Evolutionary conservation across 1,140 invertebrate species (phyloP).

Genomic region (Harpegnathos saltator): DNA sequence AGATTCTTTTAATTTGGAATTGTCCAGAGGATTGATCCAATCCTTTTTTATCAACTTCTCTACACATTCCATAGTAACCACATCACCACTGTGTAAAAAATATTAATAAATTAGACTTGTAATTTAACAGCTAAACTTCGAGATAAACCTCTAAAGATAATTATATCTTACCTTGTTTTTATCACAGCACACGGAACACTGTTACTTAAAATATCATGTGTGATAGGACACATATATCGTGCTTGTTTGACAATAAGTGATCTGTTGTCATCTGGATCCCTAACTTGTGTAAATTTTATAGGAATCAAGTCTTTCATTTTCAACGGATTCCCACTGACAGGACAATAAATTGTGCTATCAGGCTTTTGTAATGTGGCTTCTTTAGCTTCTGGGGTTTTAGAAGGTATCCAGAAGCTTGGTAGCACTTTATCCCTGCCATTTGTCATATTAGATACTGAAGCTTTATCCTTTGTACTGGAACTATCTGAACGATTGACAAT

Average conservation of each 20-base stretch:
- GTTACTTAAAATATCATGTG: constrained; percentile 98
- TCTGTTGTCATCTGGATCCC: constrained; percentile 93
- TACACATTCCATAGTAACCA: constrained; percentile 98
- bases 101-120: neutral
- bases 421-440: constrained; percentile 90
- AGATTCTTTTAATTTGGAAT: constrained; percentile 94
- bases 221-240: constrained; percentile 98
- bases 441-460: constrained; percentile 92
- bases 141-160: constrained; percentile 11
- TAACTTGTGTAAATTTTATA: constrained; percentile 97
- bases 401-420: constrained; percentile 99
- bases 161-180: constrained; percentile 93
- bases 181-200: constrained; percentile 97
- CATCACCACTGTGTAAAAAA: constrained; percentile 91
- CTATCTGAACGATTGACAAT: constrained; percentile 85
- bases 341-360: constrained; percentile 96
- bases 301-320: constrained; percentile 97
- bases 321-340: constrained; percentile 95
- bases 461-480: constrained; percentile 64
- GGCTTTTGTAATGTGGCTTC: constrained; percentile 92
- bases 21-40: constrained; percentile 97
- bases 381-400: constrained; percentile 95
- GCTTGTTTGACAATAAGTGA: constrained; percentile 94
- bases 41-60: constrained; percentile 99
- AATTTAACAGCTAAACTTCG: neutral